phyloP scores from a whole-genome alignment of 2,888 invertebrate genomes.

The Ephialtes manifestator region DNA sequence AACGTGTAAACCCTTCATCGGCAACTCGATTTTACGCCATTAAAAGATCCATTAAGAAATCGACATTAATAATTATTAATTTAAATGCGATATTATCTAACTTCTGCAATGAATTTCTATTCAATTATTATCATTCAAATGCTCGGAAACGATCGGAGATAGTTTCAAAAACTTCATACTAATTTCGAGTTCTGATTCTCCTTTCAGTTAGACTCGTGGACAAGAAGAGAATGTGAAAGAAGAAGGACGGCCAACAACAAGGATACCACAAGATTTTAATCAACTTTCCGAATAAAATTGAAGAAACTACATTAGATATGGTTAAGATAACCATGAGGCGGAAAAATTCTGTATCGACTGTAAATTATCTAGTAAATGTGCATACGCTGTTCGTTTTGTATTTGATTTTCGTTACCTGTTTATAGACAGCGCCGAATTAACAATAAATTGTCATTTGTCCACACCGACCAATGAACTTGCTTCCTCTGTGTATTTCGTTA shows the following conservation, averaged over 20 bases:
- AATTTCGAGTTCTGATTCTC: not conserved
- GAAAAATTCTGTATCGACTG: not conserved
- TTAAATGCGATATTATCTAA: not conserved
- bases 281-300: not conserved
- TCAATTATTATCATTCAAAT: not conserved
- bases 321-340: not conserved
- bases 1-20: not conserved
- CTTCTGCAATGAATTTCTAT: not conserved
- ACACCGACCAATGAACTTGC: slow-evolving; percentile 1
- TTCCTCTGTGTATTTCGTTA: not conserved
- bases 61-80: no score
- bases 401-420: slow-evolving; percentile 1
- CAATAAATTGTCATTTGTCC: slow-evolving; percentile 18
- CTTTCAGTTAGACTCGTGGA: not conserved
- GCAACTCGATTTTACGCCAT: not conserved
- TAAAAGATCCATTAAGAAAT: not conserved
- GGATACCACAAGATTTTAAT: not conserved
- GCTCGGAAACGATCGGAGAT: not conserved
- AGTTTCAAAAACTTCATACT: not conserved
- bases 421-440: not conserved
- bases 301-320: not conserved
- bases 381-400: slow-evolving; percentile 6
- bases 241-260: not conserved
- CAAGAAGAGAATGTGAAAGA: not conserved
- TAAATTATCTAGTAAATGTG: not conserved